A percentile compares a stretch with the other conserved stretches of the same genome.
Conservation (phyloP, 2,797 vertebrate genomes). For the Miichthys miiuy region DNA sequence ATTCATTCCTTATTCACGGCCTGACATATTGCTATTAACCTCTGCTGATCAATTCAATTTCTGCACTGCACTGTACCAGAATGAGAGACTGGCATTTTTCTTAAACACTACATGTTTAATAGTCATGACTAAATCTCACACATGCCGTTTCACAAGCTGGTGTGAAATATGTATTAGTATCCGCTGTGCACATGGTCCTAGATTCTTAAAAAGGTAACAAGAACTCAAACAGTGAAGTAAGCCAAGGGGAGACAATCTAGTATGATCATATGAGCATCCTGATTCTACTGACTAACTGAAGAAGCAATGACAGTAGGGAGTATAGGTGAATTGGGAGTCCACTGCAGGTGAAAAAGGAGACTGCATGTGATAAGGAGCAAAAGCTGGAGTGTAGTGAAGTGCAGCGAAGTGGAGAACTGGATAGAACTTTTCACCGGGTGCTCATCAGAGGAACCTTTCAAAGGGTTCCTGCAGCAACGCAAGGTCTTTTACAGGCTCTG, state of each 20-base stretch:
- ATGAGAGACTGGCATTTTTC: constrained; percentile 22
- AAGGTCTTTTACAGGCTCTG: constrained; percentile 64
- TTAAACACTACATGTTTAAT: constrained; percentile 45
- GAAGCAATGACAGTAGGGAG: constrained; percentile 34
- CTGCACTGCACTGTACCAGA: constrained; percentile 18
- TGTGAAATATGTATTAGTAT: constrained; percentile 43
- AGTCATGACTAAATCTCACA: constrained; percentile 46
- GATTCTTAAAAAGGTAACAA: constrained; percentile 37
- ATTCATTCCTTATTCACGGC: constrained; percentile 41
- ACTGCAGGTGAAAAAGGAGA: constrained; percentile 46
- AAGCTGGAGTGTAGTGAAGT: constrained; percentile 54
- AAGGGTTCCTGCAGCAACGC: constrained; percentile 62
- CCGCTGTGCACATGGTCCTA: constrained; percentile 32
- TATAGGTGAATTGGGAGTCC: constrained; percentile 43
- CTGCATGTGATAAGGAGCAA: constrained; percentile 52
- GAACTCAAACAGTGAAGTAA: constrained; percentile 21
- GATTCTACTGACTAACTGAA: constrained; percentile 23
- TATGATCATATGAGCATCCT: constrained; percentile 11
- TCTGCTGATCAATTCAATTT: constrained; percentile 45
- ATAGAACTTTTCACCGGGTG: constrained; percentile 56
- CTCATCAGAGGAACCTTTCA: constrained; percentile 76
- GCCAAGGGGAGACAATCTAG: neutral
- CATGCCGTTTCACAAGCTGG: constrained; percentile 27
- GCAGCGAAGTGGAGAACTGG: constrained; percentile 64
- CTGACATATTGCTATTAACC: constrained; percentile 47